Evolutionary conservation across 2,113 vertebrate species (phyloP), one percentile per base, ranked within the genome.

Genomic region (Chaetodon auriga): DNA sequence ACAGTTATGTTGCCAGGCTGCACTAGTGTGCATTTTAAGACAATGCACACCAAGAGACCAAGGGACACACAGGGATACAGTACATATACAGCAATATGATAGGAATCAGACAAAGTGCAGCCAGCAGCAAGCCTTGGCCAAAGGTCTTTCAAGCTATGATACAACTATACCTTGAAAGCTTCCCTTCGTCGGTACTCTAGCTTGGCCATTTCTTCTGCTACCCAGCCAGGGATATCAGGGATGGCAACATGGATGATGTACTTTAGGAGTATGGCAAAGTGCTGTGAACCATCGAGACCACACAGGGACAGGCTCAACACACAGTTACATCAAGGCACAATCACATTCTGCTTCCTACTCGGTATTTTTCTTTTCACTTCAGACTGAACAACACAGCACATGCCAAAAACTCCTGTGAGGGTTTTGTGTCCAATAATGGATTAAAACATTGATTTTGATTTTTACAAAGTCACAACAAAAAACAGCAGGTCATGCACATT

Each of bases 191-290:
- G 97, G 84, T 97, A 97, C 77, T 99, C 97, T 41, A 99, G 95
- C 87, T 97, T 98, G 89, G 97, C 97, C 96, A 99, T 98, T 93
- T 98, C 97, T 81, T 99, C 97, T 0, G 97, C 97, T 78, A 99
- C 97, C 97, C 97, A 99, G 88, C 96, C 95, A 0, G 97, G 97
- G 76, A 99, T 96, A 89, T 99, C 97, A 0, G 97, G 97, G 86
- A 99, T 97, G 84, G 97, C 96, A 79, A 97, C 96, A 43, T 98
- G 96, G 94, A 98, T 98, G 81, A 98, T 6, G 89, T 98, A 98
- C 93, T 98, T 99, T 80, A 99, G 96, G 35, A 99, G 94, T 83
- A 98, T 94, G 41, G 97, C 97, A 13, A 99, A 97, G 92, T 99
- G 97, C 97, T 99, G 94, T 1, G 45, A 89, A 93, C 80, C 91